Evolutionary conservation across 2,797 vertebrate species (phyloP), one percentile per base, ranked within the genome.

Genomic region (Morus bassanus): DNA sequence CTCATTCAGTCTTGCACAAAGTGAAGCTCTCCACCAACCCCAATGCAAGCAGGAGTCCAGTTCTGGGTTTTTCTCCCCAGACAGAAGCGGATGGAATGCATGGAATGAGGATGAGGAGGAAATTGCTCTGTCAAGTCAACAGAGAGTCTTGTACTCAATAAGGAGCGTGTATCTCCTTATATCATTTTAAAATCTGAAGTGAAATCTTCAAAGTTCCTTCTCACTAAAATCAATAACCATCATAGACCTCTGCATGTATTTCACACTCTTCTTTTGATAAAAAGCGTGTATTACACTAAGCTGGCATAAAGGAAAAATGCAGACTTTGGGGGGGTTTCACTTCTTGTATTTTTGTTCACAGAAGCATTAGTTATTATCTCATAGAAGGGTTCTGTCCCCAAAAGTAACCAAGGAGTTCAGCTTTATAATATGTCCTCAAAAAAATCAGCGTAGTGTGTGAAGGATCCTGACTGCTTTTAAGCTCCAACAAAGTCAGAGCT

Each of bases 301-400:
- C 6, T 79, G 15, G 14, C 10, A 50, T 18, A 12, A 77, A 79
- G 3, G 4, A 23, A 50, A 45, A 46, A 10, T 7, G 18, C 6
- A 27, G 10, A 51, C 56, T 73, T 25, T 0, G 5, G 8, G 8
- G 43, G 5, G 7, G 7, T 0, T 1, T 6, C 0, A 7, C 4
- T 54, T 14, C 41, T 65, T 59, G 6, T 30, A 27, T 28, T 87
- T 89, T 81, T 39, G 3, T 68, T 64, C 59, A n/a, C 4, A 57
- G 21, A 91, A 72, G 6, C 2, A 35, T 85, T 68, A 45, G 43
- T 74, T 56, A 31, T 53, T 43, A 48, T 27, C 17, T 57, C 16
- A 50, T 28, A n/a, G 54, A 65, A 89, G 18, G 6, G 2, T 60
- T 68, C 21, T 12, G 6, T 18, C 14, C 30, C 35, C 5, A 39